Conservation (phyloP, 1,140 invertebrate genomes). For the Pseudomyrmex cubaensis region DNA sequence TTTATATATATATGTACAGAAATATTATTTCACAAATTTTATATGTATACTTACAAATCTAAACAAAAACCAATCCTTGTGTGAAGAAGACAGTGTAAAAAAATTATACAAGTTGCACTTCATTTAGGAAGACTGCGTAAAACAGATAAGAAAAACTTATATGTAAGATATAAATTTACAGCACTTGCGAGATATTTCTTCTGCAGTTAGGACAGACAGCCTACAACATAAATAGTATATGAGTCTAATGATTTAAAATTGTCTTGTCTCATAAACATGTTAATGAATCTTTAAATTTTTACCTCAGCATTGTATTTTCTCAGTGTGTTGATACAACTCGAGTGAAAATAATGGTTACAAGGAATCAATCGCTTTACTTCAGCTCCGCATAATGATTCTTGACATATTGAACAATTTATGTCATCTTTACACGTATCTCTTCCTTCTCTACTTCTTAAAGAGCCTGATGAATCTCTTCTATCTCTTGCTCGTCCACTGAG, state of each 20-base stretch:
- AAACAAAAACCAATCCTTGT: too few species aligned
- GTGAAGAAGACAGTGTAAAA: too few species aligned
- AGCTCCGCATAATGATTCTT: conserved; percentile 13
- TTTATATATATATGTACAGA: too few species aligned
- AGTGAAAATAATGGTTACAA: conserved; percentile 47
- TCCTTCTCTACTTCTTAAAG: conserved; percentile 17
- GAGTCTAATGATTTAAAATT: not conserved
- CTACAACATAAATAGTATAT: conserved; percentile 36
- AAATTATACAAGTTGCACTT: too few species aligned
- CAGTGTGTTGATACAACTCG: conserved; percentile 12
- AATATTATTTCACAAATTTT: too few species aligned
- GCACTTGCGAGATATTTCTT: not conserved
- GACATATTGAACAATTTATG: conserved; percentile 49
- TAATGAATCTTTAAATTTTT: conserved; percentile 2
- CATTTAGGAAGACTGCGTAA: not conserved
- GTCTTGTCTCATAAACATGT: not conserved
- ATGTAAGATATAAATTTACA: not conserved
- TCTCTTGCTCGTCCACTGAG: not conserved
- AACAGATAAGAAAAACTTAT: not conserved
- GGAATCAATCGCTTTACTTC: conserved; percentile 23
- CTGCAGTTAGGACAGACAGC: conserved; percentile 50
- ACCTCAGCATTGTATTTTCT: conserved; percentile 23
- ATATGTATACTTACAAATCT: too few species aligned
- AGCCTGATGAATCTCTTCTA: conserved; percentile 28
- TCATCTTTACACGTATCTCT: conserved; percentile 21